Evolutionary conservation across 2,888 invertebrate species (phyloP), one percentile per base, ranked within the genome.

Genomic region (Chalcis sispes): DNA sequence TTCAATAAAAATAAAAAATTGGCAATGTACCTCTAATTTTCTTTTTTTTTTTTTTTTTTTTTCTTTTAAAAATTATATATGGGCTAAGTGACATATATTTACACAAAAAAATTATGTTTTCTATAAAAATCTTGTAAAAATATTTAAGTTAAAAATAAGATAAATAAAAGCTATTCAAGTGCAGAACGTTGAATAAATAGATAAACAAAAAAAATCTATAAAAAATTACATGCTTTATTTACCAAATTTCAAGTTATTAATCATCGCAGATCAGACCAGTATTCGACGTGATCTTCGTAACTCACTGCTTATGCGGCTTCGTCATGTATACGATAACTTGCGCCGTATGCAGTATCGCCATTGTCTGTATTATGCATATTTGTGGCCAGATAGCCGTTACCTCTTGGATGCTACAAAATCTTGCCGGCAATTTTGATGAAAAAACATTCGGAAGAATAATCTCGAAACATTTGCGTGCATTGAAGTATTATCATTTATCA

Each of bases 291-390:
- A 15, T 75, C 1, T 71, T 71, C 32, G 3, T 40, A n/a, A 42
- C 54, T 1, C 75, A 75, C 32, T 42, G 36, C 18, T 1, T 75
- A 4, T 50, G 58, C 25, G 71, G 40, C 3, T 42, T 71, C 13
- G 32, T 65, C 18, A 65, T 48, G 36, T 75, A 65, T 15, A 52
- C 71, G 1, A 13, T 61, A 13, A 66, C 66, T 1, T 65, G 65
- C 10, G 71, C 59, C 7, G 46, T 66, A 1, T 61, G 46, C 25
- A 66, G 71, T 29, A 36, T 75, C 15, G 27, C 50, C 29, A 71
- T 70, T 4, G 10, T 75, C 0, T 71, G 59, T n/a, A 54, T 75
- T 20, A 66, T 66, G 65, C 75, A 75, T 29, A 65, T 65, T 25
- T 70, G 71, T 18, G 61, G 66, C n/a, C 29, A 52, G 15, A 54